Percentiles rank a stretch among this genome's conserved stretches.
Evolutionary conservation across 2,888 invertebrate genomes (phyloP).

Genomic region (Conistra vaccinii): DNA sequence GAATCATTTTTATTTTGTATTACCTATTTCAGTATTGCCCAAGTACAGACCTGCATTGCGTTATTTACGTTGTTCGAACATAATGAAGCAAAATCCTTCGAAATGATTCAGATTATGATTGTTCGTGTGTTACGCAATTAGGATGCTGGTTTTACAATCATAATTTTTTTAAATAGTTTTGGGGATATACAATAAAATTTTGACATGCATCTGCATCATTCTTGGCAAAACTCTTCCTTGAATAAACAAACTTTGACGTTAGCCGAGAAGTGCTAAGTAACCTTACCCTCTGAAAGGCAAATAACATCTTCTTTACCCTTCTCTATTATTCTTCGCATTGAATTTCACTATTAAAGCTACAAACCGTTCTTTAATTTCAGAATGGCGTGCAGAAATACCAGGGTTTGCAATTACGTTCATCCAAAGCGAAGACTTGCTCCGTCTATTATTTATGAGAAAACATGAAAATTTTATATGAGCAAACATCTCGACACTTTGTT

Average conservation of each 20-base stretch:
- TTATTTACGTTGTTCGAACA: no score
- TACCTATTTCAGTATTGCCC: background rate
- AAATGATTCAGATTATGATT: no score
- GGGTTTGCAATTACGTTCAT: constrained; percentile 62
- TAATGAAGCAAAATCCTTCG: no score
- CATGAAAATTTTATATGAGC: constrained; percentile 78
- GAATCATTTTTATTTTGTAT: background rate
- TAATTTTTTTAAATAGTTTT: background rate
- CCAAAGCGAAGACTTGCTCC: constrained; percentile 59
- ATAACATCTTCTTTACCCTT: background rate
- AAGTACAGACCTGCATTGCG: no score
- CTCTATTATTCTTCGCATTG: constrained; percentile 9
- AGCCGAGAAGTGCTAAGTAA: background rate
- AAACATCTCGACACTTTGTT: constrained; percentile 62
- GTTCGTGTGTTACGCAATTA: no score
- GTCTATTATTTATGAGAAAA: constrained; percentile 81
- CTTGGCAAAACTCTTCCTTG: background rate
- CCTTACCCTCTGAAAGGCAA: background rate
- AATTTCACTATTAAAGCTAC: constrained; percentile 23
- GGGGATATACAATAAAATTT: background rate
- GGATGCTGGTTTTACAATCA: no score
- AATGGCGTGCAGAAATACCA: constrained; percentile 47
- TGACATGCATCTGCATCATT: background rate
- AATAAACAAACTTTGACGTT: background rate
- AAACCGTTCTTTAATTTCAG: constrained; percentile 43